Percentiles rank a stretch among this genome's conserved stretches.
phyloP scores from a whole-genome alignment of 35 echinoderm and acorn worm species.

The Acanthaster planci region DNA sequence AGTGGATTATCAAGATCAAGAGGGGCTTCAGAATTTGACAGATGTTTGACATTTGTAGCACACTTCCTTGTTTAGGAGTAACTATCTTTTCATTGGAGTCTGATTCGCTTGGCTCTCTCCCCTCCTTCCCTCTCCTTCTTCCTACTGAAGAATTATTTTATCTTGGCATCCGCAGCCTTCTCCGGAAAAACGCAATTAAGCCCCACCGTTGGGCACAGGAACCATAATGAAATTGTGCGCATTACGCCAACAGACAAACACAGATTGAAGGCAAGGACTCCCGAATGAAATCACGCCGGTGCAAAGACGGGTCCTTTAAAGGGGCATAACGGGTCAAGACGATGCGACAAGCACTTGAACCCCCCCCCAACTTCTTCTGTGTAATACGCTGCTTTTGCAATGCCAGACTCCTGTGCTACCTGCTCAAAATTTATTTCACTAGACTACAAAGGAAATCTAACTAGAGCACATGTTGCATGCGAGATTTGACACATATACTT shows the following conservation, averaged over 20 bases:
- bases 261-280: neutral
- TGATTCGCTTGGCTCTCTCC: no score
- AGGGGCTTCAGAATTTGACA: neutral
- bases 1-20: neutral
- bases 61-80: no score
- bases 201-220: constrained; percentile 21
- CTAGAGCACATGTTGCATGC: no score
- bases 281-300: constrained; percentile 12
- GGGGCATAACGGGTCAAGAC: neutral
- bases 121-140: neutral
- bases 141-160: constrained; percentile 14
- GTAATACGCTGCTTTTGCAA: no score
- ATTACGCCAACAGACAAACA: constrained; percentile 31
- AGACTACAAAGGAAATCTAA: no score
- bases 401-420: no score
- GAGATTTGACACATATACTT: no score
- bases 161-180: neutral
- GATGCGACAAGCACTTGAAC: no score
- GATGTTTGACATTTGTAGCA: no score
- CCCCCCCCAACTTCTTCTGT: no score
- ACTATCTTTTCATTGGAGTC: no score
- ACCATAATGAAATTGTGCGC: constrained; percentile 19
- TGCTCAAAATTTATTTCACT: no score
- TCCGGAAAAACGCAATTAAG: constrained; percentile 33
- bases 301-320: constrained; percentile 8